These are phyloP conservation scores for Troglohyphantes excavatus DNA, from an alignment of 2,888 invertebrate genomes.

Conservation along the genomic window DNA sequence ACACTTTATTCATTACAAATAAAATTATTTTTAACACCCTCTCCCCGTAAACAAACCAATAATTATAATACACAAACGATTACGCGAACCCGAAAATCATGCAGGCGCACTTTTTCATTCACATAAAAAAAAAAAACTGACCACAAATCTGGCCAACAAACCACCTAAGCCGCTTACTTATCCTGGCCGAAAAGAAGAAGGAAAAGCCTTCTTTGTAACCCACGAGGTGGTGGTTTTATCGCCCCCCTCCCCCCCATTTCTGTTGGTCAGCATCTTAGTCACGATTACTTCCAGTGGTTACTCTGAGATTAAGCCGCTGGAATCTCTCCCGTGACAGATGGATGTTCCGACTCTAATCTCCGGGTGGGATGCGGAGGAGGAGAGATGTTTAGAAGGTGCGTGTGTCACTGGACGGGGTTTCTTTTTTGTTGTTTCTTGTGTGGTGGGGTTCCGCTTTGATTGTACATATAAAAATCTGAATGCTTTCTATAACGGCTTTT, in stretches of 20 bases:
- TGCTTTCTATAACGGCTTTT: too few species aligned
- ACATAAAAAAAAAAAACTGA: too few species aligned
- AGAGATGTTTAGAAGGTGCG: not conserved
- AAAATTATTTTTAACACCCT: too few species aligned
- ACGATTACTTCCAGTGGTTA: constrained; percentile 76
- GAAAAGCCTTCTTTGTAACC: not conserved
- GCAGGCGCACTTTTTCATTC: too few species aligned
- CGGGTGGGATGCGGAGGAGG: constrained; percentile 22
- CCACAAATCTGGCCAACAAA: constrained; percentile 17
- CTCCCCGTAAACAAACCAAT: too few species aligned
- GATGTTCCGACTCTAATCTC: constrained; percentile 34
- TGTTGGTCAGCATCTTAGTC: constrained; percentile 65
- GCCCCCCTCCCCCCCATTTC: not conserved
- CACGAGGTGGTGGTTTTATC: constrained; percentile 4
- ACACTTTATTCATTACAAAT: too few species aligned
- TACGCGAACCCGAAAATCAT: too few species aligned
- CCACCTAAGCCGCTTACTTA: constrained; percentile 38
- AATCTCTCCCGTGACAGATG: constrained; percentile 71
- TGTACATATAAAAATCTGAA: too few species aligned
- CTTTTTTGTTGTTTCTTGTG: too few species aligned
- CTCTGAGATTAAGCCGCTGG: constrained; percentile 67
- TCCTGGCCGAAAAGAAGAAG: constrained; percentile 25
- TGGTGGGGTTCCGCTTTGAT: too few species aligned
- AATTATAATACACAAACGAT: too few species aligned
- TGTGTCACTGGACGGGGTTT: not conserved